Evolutionary conservation across 2,113 vertebrate genomes (phyloP), one percentile per base, ranked within the genome.

Genomic region (Pelecanus crispus): DNA sequence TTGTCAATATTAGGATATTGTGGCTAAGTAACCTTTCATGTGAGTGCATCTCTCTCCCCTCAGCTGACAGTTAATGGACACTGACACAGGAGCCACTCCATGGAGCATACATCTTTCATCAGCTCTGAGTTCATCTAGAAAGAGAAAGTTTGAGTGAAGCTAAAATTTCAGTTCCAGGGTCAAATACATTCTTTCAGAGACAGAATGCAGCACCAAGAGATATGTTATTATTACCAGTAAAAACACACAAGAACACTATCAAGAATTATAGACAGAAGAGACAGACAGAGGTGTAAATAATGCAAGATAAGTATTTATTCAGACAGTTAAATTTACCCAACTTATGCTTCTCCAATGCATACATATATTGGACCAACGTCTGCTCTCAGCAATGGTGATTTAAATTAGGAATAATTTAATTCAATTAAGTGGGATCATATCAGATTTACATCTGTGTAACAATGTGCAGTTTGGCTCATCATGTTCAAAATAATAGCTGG

Each of bases 261-360:
- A 85, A 53, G 70, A 92, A 63, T 56, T 81, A 90, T 3, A 88
- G 74, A 66, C 28, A 73, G 28, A 53, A 72, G 70, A 95, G 88
- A 80, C 42, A 56, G 45, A 58, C 28, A 89, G 71, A 92, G 45
- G 34, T 84, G 42, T 74, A 78, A 90, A 91, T 93, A 80, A 91
- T 45, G 61, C 63, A 89, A 70, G 59, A 53, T 36, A 75, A 72
- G 40, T 61, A 90, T 97, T 97, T 97, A 97, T 97, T 97, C 90
- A 93, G 87, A 52, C 50, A 90, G 65, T 49, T 85, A 55, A 88
- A 94, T 86, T 91, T 95, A 92, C 34, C 68, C 63, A 75, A 87
- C 50, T 79, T 91, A 74, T 1, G 12, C 52, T 96, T 96, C 78
- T 78, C 86, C n/a, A 92, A 31, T 45, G 70, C 31, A 85, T 63